A percentile compares a stretch with the other conserved stretches of the same genome.
phyloP scores from a whole-genome alignment of 2,113 vertebrate genomes.

The Scytalopus superciliaris region DNA sequence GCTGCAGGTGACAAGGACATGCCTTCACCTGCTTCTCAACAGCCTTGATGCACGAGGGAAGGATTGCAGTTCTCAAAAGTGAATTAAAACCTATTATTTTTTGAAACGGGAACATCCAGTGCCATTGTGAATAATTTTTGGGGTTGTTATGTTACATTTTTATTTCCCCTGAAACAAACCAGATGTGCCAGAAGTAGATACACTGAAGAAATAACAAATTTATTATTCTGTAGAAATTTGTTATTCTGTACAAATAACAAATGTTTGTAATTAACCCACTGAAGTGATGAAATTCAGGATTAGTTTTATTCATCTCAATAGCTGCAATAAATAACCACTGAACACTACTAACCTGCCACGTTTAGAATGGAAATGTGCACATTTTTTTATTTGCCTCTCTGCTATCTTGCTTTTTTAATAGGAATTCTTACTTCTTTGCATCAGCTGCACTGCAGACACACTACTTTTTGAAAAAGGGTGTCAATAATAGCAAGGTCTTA shows the following conservation, averaged over 20 bases:
- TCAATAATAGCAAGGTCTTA: background rate
- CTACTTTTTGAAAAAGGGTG: background rate
- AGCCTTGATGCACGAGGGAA: background rate
- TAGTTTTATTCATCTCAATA: background rate
- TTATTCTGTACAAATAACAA: background rate
- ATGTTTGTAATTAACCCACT: background rate
- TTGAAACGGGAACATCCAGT: background rate
- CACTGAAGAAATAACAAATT: background rate
- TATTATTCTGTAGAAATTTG: background rate
- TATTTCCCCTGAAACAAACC: background rate
- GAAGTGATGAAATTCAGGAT: background rate
- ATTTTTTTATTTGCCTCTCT: background rate
- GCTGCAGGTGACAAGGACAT: background rate
- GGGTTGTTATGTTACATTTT: background rate
- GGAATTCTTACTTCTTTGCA: background rate
- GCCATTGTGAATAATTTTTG: background rate
- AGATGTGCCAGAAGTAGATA: background rate
- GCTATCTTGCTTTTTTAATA: background rate
- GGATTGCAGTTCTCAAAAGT: background rate
- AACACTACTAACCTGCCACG: background rate
- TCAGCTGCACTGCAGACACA: background rate
- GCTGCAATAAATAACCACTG: background rate
- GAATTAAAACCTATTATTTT: background rate
- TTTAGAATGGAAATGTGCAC: background rate
- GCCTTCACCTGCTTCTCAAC: background rate